phyloP scores from a whole-genome alignment of 1,140 invertebrate genomes.

The Trissolcus basalis region DNA sequence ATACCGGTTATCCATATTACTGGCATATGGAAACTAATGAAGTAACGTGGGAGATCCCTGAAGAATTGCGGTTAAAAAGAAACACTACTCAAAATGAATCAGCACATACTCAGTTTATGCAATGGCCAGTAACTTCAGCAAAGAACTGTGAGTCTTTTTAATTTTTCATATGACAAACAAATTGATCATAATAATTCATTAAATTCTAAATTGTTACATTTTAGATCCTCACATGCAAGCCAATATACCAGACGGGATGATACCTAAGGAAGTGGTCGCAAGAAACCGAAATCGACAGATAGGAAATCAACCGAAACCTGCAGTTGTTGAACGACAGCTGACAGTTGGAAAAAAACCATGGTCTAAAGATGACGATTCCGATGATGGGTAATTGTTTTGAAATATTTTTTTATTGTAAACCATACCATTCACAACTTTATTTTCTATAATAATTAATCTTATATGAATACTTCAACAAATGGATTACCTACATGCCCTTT shows the following conservation, averaged over 20 bases:
- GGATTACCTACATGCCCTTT: no score
- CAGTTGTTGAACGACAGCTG: constrained; percentile 25
- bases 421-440: no score
- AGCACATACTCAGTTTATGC: constrained; percentile 57
- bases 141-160: constrained; percentile 43
- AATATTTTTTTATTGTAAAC: no score
- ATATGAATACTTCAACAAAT: no score
- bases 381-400: constrained; percentile 79
- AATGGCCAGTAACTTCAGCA: constrained; percentile 61
- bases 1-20: constrained; percentile 83
- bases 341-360: constrained; percentile 20
- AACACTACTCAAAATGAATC: constrained; percentile 54
- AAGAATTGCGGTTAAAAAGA: constrained; percentile 73
- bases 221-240: constrained; percentile 68
- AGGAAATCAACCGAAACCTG: constrained; percentile 44
- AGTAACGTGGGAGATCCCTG: constrained; percentile 84
- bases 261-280: constrained; percentile 72
- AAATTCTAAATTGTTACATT: no score
- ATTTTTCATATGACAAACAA: no score
- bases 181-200: no score
- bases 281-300: constrained; percentile 70
- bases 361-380: constrained; percentile 69
- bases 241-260: constrained; percentile 74
- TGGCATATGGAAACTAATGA: constrained; percentile 84
- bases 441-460: no score